Conservation (phyloP, 2,888 invertebrate genomes). For the Stenchaetothrips biformis region DNA sequence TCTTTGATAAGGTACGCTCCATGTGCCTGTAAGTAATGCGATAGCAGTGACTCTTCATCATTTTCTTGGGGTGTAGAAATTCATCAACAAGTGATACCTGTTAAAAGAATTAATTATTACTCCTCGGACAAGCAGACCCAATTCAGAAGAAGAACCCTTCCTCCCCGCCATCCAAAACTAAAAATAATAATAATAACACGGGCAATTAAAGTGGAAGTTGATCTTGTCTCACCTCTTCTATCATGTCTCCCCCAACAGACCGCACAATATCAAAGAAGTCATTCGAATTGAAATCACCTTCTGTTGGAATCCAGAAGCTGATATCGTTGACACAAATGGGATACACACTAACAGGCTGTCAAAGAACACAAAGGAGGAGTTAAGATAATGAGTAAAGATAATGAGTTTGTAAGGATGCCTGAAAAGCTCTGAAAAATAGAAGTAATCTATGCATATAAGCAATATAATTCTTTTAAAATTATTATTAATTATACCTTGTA, state of each 20-base stretch:
- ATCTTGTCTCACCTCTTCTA: constrained; percentile 70
- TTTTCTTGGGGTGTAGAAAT: constrained; percentile 79
- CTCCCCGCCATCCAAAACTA: too few species aligned
- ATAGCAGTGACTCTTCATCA: constrained; percentile 81
- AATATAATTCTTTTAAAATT: background rate
- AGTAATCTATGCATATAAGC: constrained; percentile 1
- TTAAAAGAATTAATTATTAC: background rate
- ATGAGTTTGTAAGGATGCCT: too few species aligned
- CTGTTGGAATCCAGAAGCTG: constrained; percentile 89
- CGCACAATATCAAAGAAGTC: constrained; percentile 92
- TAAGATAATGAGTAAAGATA: too few species aligned
- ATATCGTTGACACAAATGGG: constrained; percentile 88
- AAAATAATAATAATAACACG: constrained; percentile 15
- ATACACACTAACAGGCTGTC: constrained; percentile 69
- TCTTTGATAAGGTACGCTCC: constrained; percentile 79
- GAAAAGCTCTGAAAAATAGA: background rate
- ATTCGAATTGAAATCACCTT: constrained; percentile 64
- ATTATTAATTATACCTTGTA: constrained; percentile 58
- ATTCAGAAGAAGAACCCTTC: too few species aligned
- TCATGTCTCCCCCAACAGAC: constrained; percentile 79
- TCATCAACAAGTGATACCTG: constrained; percentile 78
- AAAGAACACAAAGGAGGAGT: constrained; percentile 36
- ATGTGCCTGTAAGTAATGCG: constrained; percentile 88
- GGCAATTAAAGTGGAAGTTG: background rate
- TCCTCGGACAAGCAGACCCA: background rate